phyloP scores from a whole-genome alignment of 2,113 vertebrate species.

The Edolisoma coerulescens region DNA sequence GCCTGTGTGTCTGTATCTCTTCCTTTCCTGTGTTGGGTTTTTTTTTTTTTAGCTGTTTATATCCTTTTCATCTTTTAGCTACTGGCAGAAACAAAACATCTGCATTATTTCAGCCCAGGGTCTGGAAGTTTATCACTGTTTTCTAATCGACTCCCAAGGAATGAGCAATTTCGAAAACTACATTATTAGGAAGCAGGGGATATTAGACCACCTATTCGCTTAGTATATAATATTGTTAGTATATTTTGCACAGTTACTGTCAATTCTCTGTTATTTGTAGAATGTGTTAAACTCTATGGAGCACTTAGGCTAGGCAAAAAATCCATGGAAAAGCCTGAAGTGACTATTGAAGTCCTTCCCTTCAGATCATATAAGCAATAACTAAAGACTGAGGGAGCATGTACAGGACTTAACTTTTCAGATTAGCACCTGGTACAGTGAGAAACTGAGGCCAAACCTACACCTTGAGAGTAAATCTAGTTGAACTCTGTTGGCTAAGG shows the following conservation, averaged over 20 bases:
- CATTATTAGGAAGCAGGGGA: not conserved
- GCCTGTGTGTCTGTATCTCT: not conserved
- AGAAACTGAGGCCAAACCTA: not conserved
- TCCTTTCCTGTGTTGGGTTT: not conserved
- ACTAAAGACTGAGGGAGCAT: not conserved
- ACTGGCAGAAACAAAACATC: not conserved
- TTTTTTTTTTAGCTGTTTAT: not conserved
- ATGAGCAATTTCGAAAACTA: not conserved
- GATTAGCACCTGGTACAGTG: not conserved
- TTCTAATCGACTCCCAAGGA: not conserved
- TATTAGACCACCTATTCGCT: not conserved
- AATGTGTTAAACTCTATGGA: not conserved
- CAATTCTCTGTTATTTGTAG: not conserved
- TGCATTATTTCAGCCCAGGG: not conserved
- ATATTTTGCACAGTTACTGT: not conserved
- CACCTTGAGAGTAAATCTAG: not conserved
- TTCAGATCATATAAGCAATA: not conserved
- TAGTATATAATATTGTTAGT: not conserved
- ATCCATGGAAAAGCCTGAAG: not conserved
- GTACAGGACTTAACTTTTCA: not conserved
- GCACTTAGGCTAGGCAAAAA: not conserved
- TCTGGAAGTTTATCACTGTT: not conserved
- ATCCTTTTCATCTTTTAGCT: conserved; percentile 16
- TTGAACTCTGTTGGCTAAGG: not conserved
- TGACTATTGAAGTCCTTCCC: not conserved